Conservation (phyloP, 2,113 vertebrate species). For the Sporophila hypoxantha region DNA sequence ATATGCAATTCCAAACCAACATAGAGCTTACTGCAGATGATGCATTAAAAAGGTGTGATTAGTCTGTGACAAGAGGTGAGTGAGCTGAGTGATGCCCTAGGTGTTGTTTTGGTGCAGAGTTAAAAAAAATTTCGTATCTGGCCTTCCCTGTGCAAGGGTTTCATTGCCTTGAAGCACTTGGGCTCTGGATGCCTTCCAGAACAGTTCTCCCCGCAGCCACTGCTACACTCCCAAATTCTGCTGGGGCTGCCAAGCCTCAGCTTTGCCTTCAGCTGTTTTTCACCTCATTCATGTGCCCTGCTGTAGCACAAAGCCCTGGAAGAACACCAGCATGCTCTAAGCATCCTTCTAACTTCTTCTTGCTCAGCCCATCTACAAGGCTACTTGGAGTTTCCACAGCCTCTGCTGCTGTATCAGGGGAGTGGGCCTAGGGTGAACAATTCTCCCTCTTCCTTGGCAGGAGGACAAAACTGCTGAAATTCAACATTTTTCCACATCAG, state of each 20-base stretch:
- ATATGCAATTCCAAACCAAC: neutral
- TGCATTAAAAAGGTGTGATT: neutral
- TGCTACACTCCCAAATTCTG: accelerated
- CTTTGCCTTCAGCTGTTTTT: neutral
- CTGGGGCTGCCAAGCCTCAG: neutral
- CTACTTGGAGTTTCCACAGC: neutral
- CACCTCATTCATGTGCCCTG: neutral
- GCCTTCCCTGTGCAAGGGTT: neutral
- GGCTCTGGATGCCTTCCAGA: neutral
- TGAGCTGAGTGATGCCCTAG: neutral
- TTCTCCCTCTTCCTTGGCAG: neutral
- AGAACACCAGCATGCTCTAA: neutral
- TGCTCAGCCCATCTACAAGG: neutral
- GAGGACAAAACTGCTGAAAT: neutral
- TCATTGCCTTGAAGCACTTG: neutral
- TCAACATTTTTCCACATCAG: neutral
- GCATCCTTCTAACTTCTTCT: neutral
- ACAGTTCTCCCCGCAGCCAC: neutral
- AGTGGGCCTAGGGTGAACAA: neutral
- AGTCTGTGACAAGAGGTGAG: neutral
- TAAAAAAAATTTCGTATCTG: neutral
- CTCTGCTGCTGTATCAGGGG: neutral
- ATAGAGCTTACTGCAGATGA: neutral
- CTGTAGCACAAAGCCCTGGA: neutral
- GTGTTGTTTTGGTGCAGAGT: neutral